Evolutionary conservation across 2,113 vertebrate genomes (phyloP).

Genomic region (Montifringilla adamsi): DNA sequence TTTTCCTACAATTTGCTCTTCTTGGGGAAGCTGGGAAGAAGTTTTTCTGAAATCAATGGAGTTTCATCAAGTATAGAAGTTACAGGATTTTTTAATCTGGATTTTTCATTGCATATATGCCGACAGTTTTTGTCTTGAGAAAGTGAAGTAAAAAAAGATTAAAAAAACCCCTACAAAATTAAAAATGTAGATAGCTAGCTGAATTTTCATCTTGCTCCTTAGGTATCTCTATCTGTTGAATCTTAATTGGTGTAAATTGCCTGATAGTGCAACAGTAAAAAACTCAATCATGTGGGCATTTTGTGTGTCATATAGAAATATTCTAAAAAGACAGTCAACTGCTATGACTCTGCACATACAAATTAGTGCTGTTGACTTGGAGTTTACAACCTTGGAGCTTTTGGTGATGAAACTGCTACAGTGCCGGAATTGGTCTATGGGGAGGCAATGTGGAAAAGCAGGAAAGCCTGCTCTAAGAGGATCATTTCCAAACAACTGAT

Average conservation of each 20-base stretch:
- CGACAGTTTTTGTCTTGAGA: background rate
- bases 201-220: background rate
- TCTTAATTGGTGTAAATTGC: background rate
- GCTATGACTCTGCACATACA: background rate
- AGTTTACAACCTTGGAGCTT: background rate
- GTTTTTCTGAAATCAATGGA: background rate
- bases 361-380: background rate
- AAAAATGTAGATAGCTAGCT: background rate
- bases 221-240: background rate
- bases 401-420: background rate
- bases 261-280: background rate
- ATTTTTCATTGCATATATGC: background rate
- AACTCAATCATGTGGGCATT: background rate
- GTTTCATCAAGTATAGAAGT: background rate
- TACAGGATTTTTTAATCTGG: background rate
- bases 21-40: background rate
- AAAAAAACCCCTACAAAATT: fast-evolving
- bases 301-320: background rate
- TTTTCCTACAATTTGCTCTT: background rate
- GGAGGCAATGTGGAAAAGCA: background rate
- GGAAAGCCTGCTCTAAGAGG: background rate
- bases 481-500: background rate
- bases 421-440: background rate
- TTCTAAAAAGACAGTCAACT: background rate
- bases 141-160: background rate